Evolutionary conservation across 2,888 invertebrate species (phyloP), one percentile per base, ranked within the genome.

Genomic region (Ophion ellenae): DNA sequence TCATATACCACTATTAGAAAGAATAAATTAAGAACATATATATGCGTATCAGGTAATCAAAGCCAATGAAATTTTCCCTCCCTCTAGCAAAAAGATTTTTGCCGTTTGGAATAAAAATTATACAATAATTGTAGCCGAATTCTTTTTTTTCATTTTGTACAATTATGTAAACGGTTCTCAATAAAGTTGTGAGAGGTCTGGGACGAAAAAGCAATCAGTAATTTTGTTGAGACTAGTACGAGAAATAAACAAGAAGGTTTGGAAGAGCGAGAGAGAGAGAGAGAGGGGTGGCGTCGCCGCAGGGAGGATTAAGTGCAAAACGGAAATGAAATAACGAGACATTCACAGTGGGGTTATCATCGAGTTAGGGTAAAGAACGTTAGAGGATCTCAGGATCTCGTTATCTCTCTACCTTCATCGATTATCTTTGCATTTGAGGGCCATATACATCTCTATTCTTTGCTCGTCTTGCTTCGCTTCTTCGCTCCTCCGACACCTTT

Each of bases 261-360:
- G 66, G 45, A 40, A n/a, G 17, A 45, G 59, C 14, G 10, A 69
- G 59, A 61, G 45, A 59, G 24, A 69, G 24, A 45, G 28, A 40
- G 28, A 40, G 20, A 5, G 66, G 66, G 76, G 36, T 24, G 17
- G 20, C 20, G 53, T 57, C 24, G 57, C n/a, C 57, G 17, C 57
- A 69, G 28, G 69, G 20, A 53, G 67, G 61, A 36, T 32, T 17
- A 20, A 40, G 10, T 67, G 17, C 45, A 20, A 59, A 71, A 63
- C 17, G 78, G 81, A 81, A 82, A 85, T 85, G 74, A 75, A 82
- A 75, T 78, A 81, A 85, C 69, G 78, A 71, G 71, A 78, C 32
- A 81, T 70, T 71, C 32, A 57, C 20, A 59, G 69, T 40, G 53
- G 67, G 45, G 81, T 78, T 85, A 85, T 85, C 69, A 81, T 81